Percentiles rank a stretch among this genome's conserved stretches.
These are phyloP conservation scores for Philotrypesis tridentata DNA, from an alignment of 1,140 invertebrate species.

Conservation along the genomic window DNA sequence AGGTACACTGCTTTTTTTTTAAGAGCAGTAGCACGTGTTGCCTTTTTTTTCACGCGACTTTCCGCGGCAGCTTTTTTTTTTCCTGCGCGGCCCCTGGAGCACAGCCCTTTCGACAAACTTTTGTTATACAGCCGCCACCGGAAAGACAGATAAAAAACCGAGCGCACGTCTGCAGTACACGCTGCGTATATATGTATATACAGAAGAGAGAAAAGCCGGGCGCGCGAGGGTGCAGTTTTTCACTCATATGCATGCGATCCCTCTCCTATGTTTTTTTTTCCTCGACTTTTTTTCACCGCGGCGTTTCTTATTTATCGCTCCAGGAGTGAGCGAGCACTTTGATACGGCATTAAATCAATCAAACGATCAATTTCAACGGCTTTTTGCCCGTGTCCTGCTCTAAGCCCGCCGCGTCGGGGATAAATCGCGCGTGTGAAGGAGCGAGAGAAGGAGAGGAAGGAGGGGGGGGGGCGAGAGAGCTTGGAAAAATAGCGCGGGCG, in stretches of 20 bases:
- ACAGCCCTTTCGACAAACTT: background rate
- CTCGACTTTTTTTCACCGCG: slow-evolving; percentile 8
- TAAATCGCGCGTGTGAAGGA: background rate
- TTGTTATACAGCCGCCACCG: background rate
- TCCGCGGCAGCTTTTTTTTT: background rate
- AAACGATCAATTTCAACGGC: background rate
- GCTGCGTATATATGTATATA: background rate
- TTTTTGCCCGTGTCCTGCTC: background rate
- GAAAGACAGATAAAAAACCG: slow-evolving; percentile 3
- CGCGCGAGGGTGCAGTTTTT: background rate
- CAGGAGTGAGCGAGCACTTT: slow-evolving; percentile 18
- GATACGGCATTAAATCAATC: slow-evolving; percentile 45
- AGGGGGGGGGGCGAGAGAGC: too few relatives aligned
- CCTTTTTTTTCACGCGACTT: slow-evolving; percentile 5
- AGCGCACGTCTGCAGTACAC: background rate
- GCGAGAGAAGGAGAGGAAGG: background rate
- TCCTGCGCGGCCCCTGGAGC: background rate
- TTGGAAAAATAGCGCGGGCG: slow-evolving; percentile 37
- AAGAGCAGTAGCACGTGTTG: background rate
- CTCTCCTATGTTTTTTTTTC: background rate
- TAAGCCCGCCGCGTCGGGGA: background rate
- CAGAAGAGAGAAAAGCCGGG: background rate
- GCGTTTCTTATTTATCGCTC: slow-evolving; percentile 30
- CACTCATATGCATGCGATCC: background rate
- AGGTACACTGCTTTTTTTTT: background rate